Evolutionary conservation across 2,888 invertebrate genomes (phyloP), one percentile per base, ranked within the genome.

Genomic region (Polymixis flavicincta): DNA sequence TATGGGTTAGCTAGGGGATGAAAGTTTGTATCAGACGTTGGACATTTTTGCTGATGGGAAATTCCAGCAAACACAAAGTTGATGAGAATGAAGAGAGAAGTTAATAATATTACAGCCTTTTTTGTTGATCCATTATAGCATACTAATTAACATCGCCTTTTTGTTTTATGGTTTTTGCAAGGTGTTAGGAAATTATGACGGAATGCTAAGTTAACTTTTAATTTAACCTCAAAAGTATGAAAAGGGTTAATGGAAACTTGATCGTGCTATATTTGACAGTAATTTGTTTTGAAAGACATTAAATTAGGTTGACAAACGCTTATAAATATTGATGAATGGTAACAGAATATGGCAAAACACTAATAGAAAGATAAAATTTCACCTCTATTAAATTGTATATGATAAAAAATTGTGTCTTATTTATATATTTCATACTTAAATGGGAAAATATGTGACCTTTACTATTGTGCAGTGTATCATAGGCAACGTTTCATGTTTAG

Each of bases 291-390:
- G 65, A 69, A 52, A 76, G 59, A 76, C 25, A 67, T 66, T 77
- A 22, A 85, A 76, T 70, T 50, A 76, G 45, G 37, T 66, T 71
- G 74, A 74, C 50, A 66, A 65, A 42, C 11, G 55, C 71, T 72
- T 69, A 76, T 75, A 67, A 85, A 84, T 85, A 74, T 80, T 80
- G 71, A 85, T 76, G 9, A 74, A 69, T 55, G n/a, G 67, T 63
- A 66, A 64, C 72, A 50, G 65, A 82, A 73, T 25, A 22, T 25
- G 45, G 25, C 32, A 52, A 52, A 37, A 67, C 14, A 32, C 50
- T 52, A 60, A 52, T 25, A 57, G 17, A 7, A n/a, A 69, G 69
- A 73, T 84, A 73, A 66, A 42, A 68, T 74, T 68, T 73, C 42
- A 68, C 17, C 65, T 69, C 37, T 17, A 28, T 59, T 68, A 11